phyloP scores from a whole-genome alignment of 2,113 vertebrate genomes.

The Mesocricetus auratus region DNA sequence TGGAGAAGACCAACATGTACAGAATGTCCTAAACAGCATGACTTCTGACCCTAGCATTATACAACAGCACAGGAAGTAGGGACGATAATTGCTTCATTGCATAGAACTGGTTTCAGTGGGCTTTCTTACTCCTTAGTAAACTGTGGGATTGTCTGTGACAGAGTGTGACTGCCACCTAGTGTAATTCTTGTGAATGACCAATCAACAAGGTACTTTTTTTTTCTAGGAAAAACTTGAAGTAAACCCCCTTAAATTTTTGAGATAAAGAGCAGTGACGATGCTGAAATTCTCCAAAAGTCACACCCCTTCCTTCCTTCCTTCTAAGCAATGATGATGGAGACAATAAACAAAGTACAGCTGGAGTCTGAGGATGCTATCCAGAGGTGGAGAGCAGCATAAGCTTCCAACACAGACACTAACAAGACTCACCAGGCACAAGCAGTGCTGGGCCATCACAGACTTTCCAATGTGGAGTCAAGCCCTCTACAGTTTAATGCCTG shows the following conservation, averaged over 20 bases:
- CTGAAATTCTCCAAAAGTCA: neutral
- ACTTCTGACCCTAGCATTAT: neutral
- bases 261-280: neutral
- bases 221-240: neutral
- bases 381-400: neutral
- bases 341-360: neutral
- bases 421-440: neutral
- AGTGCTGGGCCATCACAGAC: neutral
- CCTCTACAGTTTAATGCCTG: neutral
- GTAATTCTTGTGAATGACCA: conserved; percentile 27
- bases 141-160: neutral
- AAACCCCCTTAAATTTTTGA: neutral
- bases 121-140: neutral
- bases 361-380: neutral
- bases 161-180: conserved; percentile 71
- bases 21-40: neutral
- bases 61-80: neutral
- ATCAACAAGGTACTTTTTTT: neutral
- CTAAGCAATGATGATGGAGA: neutral
- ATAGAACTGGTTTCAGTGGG: neutral
- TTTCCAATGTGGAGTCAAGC: neutral
- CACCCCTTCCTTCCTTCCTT: neutral
- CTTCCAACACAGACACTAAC: neutral
- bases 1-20: neutral
- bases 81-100: neutral